Conservation (phyloP, 2,113 vertebrate species). For the Thermophis baileyi region DNA sequence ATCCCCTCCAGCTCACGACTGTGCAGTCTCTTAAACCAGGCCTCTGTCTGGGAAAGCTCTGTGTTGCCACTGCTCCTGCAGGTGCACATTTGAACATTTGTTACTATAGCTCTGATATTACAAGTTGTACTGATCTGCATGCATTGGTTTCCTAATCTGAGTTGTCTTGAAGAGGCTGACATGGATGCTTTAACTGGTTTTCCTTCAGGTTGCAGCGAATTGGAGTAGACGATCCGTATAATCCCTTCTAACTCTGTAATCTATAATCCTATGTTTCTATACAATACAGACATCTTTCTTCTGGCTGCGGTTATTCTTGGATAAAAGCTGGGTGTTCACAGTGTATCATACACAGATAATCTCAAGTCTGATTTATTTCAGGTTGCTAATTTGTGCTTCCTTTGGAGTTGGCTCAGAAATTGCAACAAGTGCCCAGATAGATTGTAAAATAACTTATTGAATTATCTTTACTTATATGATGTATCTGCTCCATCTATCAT, state of each 20-base stretch:
- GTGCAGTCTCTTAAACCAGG: background rate
- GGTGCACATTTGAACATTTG: background rate
- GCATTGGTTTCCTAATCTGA: background rate
- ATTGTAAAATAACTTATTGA: background rate
- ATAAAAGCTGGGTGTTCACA: background rate
- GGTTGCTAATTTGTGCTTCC: background rate
- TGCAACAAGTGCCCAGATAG: background rate
- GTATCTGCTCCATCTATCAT: background rate
- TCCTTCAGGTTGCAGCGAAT: background rate
- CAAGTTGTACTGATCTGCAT: background rate
- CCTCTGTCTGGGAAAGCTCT: background rate
- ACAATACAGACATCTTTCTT: background rate
- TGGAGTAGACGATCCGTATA: background rate
- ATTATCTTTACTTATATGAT: background rate
- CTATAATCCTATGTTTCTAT: background rate
- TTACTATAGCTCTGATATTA: background rate
- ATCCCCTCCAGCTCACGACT: background rate
- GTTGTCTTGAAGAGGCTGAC: background rate
- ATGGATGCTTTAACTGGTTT: background rate
- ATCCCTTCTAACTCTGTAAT: background rate
- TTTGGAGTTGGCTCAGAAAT: background rate
- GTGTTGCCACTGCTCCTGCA: background rate
- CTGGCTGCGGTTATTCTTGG: background rate
- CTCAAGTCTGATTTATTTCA: background rate
- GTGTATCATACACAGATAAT: background rate